A percentile compares a stretch with the other conserved stretches of the same genome.
Evolutionary conservation across 2,797 vertebrate species (phyloP).

Genomic region (Falco peregrinus): DNA sequence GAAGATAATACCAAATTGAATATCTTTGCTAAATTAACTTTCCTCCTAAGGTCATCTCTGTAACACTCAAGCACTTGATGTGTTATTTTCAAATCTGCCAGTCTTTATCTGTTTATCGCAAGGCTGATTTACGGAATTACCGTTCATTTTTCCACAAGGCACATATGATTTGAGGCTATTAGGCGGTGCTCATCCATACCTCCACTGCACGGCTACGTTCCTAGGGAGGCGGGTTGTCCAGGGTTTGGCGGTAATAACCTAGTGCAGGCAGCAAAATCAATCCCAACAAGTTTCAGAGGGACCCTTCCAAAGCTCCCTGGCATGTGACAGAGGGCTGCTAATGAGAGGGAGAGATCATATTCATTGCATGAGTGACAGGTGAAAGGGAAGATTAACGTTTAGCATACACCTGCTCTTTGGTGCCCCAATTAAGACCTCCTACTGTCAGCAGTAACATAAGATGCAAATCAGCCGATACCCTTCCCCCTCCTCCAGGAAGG

Average conservation of each 20-base stretch:
- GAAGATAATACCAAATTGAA: conserved; percentile 49
- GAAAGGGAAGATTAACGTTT: conserved; percentile 77
- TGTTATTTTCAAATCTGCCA: neutral
- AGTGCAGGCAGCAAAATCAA: conserved; percentile 85
- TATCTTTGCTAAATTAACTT: conserved; percentile 45
- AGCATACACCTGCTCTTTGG: conserved; percentile 84
- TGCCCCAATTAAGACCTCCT: conserved; percentile 85
- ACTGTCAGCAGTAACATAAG: conserved; percentile 83
- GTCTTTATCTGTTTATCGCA: conserved; percentile 9
- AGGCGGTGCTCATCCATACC: conserved; percentile 24
- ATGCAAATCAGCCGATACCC: conserved; percentile 77
- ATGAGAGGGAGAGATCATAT: conserved; percentile 82
- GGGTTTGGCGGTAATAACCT: conserved; percentile 81
- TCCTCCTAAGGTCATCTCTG: conserved; percentile 32
- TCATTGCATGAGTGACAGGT: conserved; percentile 81
- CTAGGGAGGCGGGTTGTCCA: conserved; percentile 78
- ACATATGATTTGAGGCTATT: conserved; percentile 42
- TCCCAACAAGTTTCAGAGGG: conserved; percentile 93
- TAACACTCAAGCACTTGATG: neutral
- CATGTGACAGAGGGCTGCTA: conserved; percentile 86
- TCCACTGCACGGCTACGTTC: conserved; percentile 1
- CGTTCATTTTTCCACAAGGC: conserved; percentile 13
- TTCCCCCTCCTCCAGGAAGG: conserved; percentile 54
- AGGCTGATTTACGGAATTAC: neutral
- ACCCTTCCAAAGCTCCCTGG: conserved; percentile 75